phyloP scores from a whole-genome alignment of 2,113 vertebrate species.

The Polypterus senegalus region DNA sequence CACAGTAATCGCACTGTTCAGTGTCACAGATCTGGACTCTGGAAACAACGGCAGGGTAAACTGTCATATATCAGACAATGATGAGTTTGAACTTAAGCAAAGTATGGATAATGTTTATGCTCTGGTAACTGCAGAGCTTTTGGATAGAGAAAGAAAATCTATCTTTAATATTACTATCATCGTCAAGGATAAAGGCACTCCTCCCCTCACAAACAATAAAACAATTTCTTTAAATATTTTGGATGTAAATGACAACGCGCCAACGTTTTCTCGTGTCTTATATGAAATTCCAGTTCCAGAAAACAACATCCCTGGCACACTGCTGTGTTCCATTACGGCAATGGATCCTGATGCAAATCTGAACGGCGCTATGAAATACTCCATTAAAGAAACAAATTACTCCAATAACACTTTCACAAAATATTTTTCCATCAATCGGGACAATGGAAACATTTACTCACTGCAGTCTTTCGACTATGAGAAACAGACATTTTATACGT shows the following conservation, averaged over 20 bases:
- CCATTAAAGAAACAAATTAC: too few species aligned
- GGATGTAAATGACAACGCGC: constrained; percentile 6
- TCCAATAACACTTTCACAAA: too few species aligned
- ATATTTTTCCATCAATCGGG: too few species aligned
- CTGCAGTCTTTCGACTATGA: too few species aligned
- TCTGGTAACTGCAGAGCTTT: neutral
- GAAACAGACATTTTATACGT: too few species aligned
- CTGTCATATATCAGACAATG: constrained; percentile 2
- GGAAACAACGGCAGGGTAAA: constrained; percentile 1
- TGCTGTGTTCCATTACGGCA: too few species aligned
- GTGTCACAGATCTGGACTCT: constrained; percentile 1
- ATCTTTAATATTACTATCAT: neutral
- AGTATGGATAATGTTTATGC: neutral
- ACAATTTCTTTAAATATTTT: neutral
- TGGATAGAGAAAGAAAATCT: neutral
- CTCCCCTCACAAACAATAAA: neutral
- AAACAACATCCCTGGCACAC: too few species aligned
- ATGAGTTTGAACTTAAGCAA: constrained; percentile 5
- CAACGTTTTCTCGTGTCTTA: neutral
- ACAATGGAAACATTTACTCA: too few species aligned
- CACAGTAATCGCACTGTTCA: neutral
- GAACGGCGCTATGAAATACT: too few species aligned
- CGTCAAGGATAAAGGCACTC: neutral
- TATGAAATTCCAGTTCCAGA: constrained; percentile 5
- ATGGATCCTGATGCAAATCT: too few species aligned